Evolutionary conservation across 2,113 vertebrate species (phyloP), one percentile per base, ranked within the genome.

Genomic region (Salvelinus namaycush): DNA sequence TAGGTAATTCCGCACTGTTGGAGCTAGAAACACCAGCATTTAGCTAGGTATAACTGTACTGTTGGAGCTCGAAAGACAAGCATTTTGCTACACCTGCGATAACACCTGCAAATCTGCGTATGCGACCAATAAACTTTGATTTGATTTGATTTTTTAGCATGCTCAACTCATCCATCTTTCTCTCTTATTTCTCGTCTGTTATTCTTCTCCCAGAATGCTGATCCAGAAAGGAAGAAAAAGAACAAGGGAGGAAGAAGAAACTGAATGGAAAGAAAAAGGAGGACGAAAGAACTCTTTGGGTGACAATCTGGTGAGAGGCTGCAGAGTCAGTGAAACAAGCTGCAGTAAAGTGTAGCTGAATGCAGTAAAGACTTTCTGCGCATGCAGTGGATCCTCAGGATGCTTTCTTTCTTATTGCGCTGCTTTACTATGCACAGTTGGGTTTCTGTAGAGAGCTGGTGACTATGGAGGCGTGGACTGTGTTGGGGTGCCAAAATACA

Each of bases 91-190:
- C 39, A 44, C 39, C 9, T 44, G 9, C 39, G 39, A 44, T 44
- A 44, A 44, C 39, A 44, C 11, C 39, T 44, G 39, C 9, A 44
- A 44, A 44, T 44, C 39, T 11, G 9, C 39, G 2, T 44, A 34
- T 34, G 34, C 6, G 34, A 34, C 34, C 34, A 34, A 34, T 34
- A 34, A 34, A 34, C 31, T 44, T 44, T 44, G 39, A 44, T 44
- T 44, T 44, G 39, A 44, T 44, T 12, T 0, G 2, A 44, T 44
- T 44, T 11, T 44, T 44, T 44, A 90, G 86, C 88, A 88, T 77
- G 84, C 87, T 89, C 89, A 88, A 92, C 85, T 90, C 91, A 93
- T 90, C 88, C 88, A 88, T 81, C 83, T 87, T 5, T 89, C 88
- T 87, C 88, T 87, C 88, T 88, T 82, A 82, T 87, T 90, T 90